Evolutionary conservation across 2,797 vertebrate genomes (phyloP).

Genomic region (Sternotherus odoratus): DNA sequence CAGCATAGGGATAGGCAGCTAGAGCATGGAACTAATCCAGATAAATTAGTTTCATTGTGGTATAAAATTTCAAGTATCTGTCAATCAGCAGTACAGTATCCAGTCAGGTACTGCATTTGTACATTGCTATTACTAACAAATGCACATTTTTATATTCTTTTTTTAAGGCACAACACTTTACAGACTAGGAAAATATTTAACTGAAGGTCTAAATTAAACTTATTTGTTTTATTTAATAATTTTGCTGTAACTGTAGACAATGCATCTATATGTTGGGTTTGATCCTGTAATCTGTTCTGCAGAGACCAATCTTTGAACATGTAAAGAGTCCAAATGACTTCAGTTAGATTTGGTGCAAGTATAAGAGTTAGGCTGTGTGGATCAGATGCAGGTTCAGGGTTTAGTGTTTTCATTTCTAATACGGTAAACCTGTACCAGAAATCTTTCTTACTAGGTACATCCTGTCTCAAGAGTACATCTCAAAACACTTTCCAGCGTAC

Average conservation of each 20-base stretch:
- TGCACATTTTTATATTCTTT: neutral
- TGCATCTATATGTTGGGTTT: neutral
- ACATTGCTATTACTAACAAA: neutral
- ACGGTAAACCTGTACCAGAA: neutral
- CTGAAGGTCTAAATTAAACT: neutral
- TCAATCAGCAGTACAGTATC: no score
- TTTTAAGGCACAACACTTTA: neutral
- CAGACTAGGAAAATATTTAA: neutral
- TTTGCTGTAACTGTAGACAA: neutral
- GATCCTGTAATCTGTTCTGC: neutral
- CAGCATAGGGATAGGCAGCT: neutral
- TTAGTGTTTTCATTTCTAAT: constrained; percentile 5
- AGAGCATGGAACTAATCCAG: neutral
- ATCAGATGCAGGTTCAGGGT: neutral
- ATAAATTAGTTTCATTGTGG: neutral
- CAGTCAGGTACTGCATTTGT: neutral
- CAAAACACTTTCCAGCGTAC: neutral
- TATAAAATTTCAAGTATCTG: neutral
- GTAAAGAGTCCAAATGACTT: constrained; percentile 8
- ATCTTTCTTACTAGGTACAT: neutral
- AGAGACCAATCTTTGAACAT: neutral
- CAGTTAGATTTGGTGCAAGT: neutral
- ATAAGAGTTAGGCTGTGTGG: neutral
- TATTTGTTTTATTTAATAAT: neutral
- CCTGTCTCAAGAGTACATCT: neutral